Evolutionary conservation across 2,797 vertebrate species (phyloP).

Genomic region (Coracias cyanogaster): DNA sequence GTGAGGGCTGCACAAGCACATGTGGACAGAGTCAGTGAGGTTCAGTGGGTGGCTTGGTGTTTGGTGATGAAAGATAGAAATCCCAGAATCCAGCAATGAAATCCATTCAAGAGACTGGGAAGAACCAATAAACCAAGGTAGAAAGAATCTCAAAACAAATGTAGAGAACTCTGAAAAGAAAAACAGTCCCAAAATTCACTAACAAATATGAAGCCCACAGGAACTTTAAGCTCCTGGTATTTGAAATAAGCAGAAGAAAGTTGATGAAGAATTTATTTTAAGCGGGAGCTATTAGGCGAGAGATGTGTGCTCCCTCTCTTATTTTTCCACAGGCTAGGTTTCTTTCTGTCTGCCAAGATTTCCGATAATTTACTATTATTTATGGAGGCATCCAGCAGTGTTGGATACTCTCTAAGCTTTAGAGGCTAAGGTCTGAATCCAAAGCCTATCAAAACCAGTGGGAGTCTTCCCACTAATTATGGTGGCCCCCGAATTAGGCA

Average conservation of each 20-base stretch:
- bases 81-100: not conserved
- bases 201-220: not conserved
- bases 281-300: not conserved
- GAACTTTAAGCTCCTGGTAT: constrained; percentile 16
- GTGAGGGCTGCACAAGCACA: constrained; percentile 63
- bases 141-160: constrained; percentile 9
- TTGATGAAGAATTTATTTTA: constrained; percentile 12
- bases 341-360: constrained; percentile 6
- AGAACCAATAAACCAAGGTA: not conserved
- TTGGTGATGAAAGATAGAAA: not conserved
- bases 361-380: not conserved
- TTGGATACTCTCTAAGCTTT: not conserved
- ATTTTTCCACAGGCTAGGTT: not conserved
- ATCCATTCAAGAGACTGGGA: not conserved
- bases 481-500: not conserved
- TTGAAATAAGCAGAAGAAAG: not conserved
- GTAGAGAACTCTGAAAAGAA: constrained; percentile 3
- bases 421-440: not conserved
- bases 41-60: not conserved
- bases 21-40: not conserved
- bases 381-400: not conserved
- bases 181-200: not conserved
- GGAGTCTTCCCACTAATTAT: not conserved
- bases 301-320: not conserved
- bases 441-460: not conserved